phyloP scores from a whole-genome alignment of 2,888 invertebrate species.

The Lysandra bellargus region DNA sequence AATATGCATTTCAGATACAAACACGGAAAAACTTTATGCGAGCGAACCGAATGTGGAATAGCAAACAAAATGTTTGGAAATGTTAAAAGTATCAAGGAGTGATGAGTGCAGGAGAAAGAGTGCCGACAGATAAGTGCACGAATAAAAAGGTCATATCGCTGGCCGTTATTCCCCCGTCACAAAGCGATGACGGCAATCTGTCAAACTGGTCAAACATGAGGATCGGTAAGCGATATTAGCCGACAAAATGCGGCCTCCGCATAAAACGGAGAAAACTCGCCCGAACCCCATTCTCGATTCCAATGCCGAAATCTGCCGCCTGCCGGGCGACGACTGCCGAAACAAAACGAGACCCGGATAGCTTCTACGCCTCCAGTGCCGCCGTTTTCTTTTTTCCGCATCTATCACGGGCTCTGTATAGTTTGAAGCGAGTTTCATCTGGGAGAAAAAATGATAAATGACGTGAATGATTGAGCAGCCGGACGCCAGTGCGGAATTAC shows the following conservation, averaged over 20 bases:
- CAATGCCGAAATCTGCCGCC: constrained; percentile 52
- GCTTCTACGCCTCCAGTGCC: constrained; percentile 62
- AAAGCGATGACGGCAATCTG: constrained; percentile 76
- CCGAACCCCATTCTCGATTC: constrained; percentile 48
- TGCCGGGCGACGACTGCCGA: constrained; percentile 57
- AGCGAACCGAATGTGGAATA: constrained; percentile 8
- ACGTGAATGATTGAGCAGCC: constrained; percentile 75
- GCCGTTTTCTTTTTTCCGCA: constrained; percentile 65
- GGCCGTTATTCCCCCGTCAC: constrained; percentile 68
- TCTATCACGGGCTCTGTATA: constrained; percentile 65
- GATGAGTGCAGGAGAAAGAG: constrained; percentile 48
- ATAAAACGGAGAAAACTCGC: constrained; percentile 48
- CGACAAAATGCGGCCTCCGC: constrained; percentile 57
- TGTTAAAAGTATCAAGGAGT: constrained; percentile 21
- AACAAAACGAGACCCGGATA: constrained; percentile 74
- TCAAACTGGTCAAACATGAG: constrained; percentile 78
- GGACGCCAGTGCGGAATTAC: constrained; percentile 59
- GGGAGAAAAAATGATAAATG: constrained; percentile 70
- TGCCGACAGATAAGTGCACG: constrained; percentile 74
- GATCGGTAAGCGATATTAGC: constrained; percentile 61
- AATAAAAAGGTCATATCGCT: constrained; percentile 75
- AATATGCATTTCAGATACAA: constrained; percentile 19
- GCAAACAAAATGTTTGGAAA: constrained; percentile 25
- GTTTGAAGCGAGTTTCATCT: constrained; percentile 71
- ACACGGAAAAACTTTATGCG: constrained; percentile 5